Evolutionary conservation across 2,888 invertebrate genomes (phyloP).

Genomic region (Sinohyriopsis cumingii): DNA sequence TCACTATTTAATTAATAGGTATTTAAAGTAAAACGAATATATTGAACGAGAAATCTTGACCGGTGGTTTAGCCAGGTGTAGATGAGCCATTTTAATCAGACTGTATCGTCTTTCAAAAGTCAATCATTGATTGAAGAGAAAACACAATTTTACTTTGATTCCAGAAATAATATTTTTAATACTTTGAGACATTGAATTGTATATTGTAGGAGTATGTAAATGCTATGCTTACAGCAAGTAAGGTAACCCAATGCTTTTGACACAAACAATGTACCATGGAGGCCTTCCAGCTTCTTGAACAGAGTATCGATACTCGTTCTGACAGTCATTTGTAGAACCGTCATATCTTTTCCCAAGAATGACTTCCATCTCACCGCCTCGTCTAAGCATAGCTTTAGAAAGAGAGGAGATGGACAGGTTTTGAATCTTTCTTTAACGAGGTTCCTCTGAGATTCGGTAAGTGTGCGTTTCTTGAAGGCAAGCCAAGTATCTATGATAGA

Average conservation of each 20-base stretch:
- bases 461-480: slow-evolving; percentile 17
- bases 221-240: slow-evolving; percentile 33
- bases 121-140: too few relatives aligned
- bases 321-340: slow-evolving; percentile 33
- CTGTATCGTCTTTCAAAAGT: too few relatives aligned
- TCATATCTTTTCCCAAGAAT: slow-evolving; percentile 24
- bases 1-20: too few relatives aligned
- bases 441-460: slow-evolving; percentile 33
- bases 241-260: slow-evolving; percentile 51
- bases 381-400: slow-evolving; percentile 50
- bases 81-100: too few relatives aligned
- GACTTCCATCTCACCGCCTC: slow-evolving; percentile 51
- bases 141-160: neutral
- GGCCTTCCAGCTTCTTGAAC: slow-evolving; percentile 41
- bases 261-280: slow-evolving; percentile 49
- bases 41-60: too few relatives aligned
- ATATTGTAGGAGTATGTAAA: neutral
- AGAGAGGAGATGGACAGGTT: slow-evolving; percentile 45
- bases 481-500: slow-evolving; percentile 43
- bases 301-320: slow-evolving; percentile 32
- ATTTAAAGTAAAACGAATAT: too few relatives aligned
- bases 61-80: too few relatives aligned
- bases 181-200: neutral
- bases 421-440: slow-evolving; percentile 27
- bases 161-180: neutral